Base-by-base conservation (phyloP, 2,888 invertebrate genomes). In the Troides oblongomaculatus region DNA sequence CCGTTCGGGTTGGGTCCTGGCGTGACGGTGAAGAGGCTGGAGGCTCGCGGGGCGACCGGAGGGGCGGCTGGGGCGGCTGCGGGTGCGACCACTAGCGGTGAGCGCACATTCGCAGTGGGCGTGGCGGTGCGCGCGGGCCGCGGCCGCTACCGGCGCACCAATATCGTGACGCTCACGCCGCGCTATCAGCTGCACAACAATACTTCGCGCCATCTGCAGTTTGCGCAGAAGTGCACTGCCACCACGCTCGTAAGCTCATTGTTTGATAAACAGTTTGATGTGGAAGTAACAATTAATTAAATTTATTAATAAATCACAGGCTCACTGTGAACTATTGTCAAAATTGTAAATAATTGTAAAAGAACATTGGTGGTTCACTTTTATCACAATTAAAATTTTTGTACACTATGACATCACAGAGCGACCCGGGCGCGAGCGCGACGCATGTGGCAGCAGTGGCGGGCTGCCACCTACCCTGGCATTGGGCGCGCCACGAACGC, bases 141-240 rank as follows among this genome's bases (percentile, higher is more conserved):
- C 77, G 98, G 98, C 57, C 94, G 97, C 77, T 98, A 99, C 92
- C 94, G 97, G 12, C 95, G 96, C 81, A 99, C 99, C 46, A 97
- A 96, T 83, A 97, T 99, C 77, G 97, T 99, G 50, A 98, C 98
- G 7, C 94, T 99, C 77, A 96, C 98, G 21, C 98, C 99, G 56
- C 94, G 98, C 75, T 99, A 96, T 91, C 97, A 98, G 87, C 93
- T 99, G 70, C 97, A 98, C 89, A 99, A 99, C 91, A 95, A 96
- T 84, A 97, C 95, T 72, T 90, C 93, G 21, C 93, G 94, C 78
- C 95, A 95, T 66, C 92, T 99, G 77, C 96, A 97, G 81, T 96
- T 99, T 84, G 96, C 98, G 66, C 99, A 99, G 90, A 95, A 95
- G 81, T 97, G 97, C 87, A 95, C 96, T 77, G 95, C 96, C 8